Evolutionary conservation across 2,113 vertebrate species (phyloP), one percentile per base, ranked within the genome.

Genomic region (Myxocyprinus asiaticus): DNA sequence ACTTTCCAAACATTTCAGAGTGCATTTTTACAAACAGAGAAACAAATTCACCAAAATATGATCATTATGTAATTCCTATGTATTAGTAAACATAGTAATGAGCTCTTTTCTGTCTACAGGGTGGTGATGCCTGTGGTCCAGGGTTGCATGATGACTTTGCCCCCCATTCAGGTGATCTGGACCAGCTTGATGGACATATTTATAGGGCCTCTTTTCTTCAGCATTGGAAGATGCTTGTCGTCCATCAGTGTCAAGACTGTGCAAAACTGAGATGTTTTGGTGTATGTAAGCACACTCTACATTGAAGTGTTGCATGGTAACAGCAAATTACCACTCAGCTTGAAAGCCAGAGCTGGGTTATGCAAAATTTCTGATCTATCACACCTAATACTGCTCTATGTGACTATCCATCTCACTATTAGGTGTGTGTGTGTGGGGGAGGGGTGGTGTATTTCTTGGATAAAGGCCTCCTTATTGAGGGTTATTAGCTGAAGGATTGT

Each of bases 71-170:
- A 63, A 51, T 17, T n/a, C 45, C 9, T 5, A 0, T 65, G 42
- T 69, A 9, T 79, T 45, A n/a, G 11, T 12, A 67, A 11, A n/a
- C 42, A 9, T 33, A 11, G 48, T 65, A 51, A 74, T 48, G 17
- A 17, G 9, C 33, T 58, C 47, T 72, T 67, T 64, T 43, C 1
- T 79, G 85, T 83, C 74, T 82, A 4, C 88, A 98, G 97, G 97
- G 67, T 98, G 85, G 86, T 96, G 90, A 92, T 95, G 91, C 97
- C 97, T n/a, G 88, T 93, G 59, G 88, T 95, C 85, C 95, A 92
- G 82, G 94, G 93, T 82, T 93, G 92, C 84, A 81, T 98, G 64
- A 94, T 97, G 94, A 86, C 93, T 0, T 67, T 97, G 59, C 96
- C 97, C 4, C 94, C 95, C 0, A 64, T 94, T 67, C 91, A 94